Base-by-base conservation (phyloP, 2,113 vertebrate species). In the Tachycineta bicolor region DNA sequence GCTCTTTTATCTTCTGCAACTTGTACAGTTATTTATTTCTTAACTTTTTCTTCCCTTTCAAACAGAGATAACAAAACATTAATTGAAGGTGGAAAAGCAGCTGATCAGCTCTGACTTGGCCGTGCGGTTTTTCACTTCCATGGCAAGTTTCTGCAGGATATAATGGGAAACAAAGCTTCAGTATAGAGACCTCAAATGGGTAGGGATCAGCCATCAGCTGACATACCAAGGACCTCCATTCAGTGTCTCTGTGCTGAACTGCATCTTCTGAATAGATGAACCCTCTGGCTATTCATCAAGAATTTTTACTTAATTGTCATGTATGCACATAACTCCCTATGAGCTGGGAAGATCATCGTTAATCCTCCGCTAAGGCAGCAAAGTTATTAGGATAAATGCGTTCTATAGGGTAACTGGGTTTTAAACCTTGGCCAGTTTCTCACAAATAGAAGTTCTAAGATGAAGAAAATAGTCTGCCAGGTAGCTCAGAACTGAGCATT, bases 81-180 rank as follows among this genome's bases (percentile, higher is more conserved):
- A 58, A 93, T 95, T 96, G 86, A 96, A 90, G 39, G 71, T 47
- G 22, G 26, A 89, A 83, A 81, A 91, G 64, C 95, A 94, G 91
- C 86, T 97, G 95, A 94, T 79, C 33, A 0, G 19, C 29, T 64
- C 47, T 83, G 79, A 47, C 18, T 15, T 22, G 8, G 28, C 19
- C 50, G 4, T 25, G 39, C 29, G 33, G 11, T 34, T 89, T 87
- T 77, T 23, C 16, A 10, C 11, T 80, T 83, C 64, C 71, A 16
- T 3, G 3, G 43, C 34, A 22, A 92, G 23, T 60, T 88, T 89
- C 79, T 90, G 24, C 26, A 67, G 64, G 43, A 70, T 10, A 19
- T 29, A 70, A 70, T 2, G 12, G 28, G 23, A 88, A 92, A 67
- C 10, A 90, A 91, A 75, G 14, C 29, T 15, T 28, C 25, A 55